Percentiles rank a stretch among this genome's conserved stretches.
These are phyloP conservation scores for Pammene fasciana DNA, from an alignment of 2,888 invertebrate species.

Conservation along the genomic window DNA sequence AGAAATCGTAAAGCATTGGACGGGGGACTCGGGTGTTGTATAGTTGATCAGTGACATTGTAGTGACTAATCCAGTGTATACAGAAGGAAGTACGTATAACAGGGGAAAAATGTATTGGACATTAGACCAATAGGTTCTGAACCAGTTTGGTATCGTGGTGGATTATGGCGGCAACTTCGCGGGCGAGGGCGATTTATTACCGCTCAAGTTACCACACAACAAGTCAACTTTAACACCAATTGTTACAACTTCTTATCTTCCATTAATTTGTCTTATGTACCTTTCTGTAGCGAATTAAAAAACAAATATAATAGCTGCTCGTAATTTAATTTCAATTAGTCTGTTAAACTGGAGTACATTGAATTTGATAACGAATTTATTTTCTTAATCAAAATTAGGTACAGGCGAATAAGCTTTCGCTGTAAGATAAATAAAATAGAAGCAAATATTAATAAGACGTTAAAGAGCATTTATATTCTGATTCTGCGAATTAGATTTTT, in stretches of 20 bases:
- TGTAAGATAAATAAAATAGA: constrained; percentile 68
- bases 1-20: constrained; percentile 61
- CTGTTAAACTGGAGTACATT: background rate
- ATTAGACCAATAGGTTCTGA: constrained; percentile 56
- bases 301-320: background rate
- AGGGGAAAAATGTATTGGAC: constrained; percentile 61
- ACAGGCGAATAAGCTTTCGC: constrained; percentile 56
- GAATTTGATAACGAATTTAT: constrained; percentile 21
- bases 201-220: constrained; percentile 60
- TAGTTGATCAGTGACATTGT: constrained; percentile 18
- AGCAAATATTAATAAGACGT: constrained; percentile 69
- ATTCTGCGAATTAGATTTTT: constrained; percentile 71
- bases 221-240: constrained; percentile 63
- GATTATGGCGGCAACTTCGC: constrained; percentile 66
- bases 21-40: constrained; percentile 50
- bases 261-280: background rate
- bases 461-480: constrained; percentile 76
- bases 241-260: constrained; percentile 53
- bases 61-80: constrained; percentile 5
- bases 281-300: too few relatives aligned
- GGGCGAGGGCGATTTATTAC: constrained; percentile 73
- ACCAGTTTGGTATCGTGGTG: constrained; percentile 69
- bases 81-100: constrained; percentile 23
- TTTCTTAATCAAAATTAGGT: constrained; percentile 36
- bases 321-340: background rate